These are phyloP conservation scores for Papilio xuthus DNA, from an alignment of 1,140 invertebrate genomes.

Conservation along the genomic window DNA sequence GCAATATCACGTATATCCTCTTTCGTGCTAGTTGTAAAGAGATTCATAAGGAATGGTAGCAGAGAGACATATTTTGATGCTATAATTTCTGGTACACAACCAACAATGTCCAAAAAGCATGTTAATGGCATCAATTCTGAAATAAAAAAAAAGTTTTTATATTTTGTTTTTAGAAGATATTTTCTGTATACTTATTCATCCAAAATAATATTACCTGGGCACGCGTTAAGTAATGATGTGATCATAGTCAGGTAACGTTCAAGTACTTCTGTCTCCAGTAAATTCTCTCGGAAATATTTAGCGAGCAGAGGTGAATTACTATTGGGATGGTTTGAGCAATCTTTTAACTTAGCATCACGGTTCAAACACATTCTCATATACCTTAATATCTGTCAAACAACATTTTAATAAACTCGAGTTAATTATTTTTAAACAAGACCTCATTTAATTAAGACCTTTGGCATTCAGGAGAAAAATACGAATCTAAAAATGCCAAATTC, in stretches of 20 bases:
- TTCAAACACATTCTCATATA: conserved; percentile 90
- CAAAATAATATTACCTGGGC: conserved; percentile 77
- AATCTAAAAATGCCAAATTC: not conserved
- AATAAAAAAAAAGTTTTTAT: conserved; percentile 53
- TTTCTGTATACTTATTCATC: conserved; percentile 11
- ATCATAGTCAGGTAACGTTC: conserved; percentile 86
- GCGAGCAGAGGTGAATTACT: conserved; percentile 84
- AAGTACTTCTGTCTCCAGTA: conserved; percentile 80
- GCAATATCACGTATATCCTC: conserved; percentile 88
- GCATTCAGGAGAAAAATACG: not conserved
- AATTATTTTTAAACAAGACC: too few relatives aligned
- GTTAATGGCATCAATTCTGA: conserved; percentile 84
- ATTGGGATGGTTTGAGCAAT: conserved; percentile 83
- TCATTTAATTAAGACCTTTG: not conserved
- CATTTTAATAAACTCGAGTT: not conserved
- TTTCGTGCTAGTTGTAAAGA: conserved; percentile 85
- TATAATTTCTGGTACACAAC: conserved; percentile 85
- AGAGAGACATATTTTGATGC: conserved; percentile 82
- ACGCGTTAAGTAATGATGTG: conserved; percentile 83
- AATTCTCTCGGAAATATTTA: conserved; percentile 81
- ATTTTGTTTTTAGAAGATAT: not conserved
- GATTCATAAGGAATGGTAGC: conserved; percentile 84
- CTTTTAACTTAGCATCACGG: conserved; percentile 69
- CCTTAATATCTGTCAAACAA: conserved; percentile 84
- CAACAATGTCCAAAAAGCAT: conserved; percentile 88